A percentile compares a stretch with the other conserved stretches of the same genome.
Conservation (phyloP, 2,888 invertebrate species). For the Meteorus cinctellus region DNA sequence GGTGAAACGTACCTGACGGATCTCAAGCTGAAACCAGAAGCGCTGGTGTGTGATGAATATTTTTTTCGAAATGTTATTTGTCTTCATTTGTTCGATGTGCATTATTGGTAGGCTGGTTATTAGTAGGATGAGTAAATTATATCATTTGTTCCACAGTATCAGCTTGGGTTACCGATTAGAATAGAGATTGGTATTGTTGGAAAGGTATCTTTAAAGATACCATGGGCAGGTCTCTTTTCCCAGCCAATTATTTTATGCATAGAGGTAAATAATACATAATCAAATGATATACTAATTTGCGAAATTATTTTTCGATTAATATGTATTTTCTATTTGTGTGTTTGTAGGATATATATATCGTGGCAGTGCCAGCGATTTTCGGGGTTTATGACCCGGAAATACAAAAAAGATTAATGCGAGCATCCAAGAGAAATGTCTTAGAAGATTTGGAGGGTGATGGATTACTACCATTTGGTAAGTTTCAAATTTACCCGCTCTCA, state of each 20-base stretch:
- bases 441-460: slow-evolving; percentile 79
- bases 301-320: too few relatives aligned
- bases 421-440: slow-evolving; percentile 82
- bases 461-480: slow-evolving; percentile 73
- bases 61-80: not conserved
- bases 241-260: slow-evolving; percentile 83
- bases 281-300: too few relatives aligned
- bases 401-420: slow-evolving; percentile 82
- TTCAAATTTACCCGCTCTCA: not conserved
- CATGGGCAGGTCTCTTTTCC: slow-evolving; percentile 85
- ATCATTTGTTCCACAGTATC: slow-evolving; percentile 78
- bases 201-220: slow-evolving; percentile 83
- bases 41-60: slow-evolving; percentile 79
- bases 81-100: not conserved
- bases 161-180: slow-evolving; percentile 86
- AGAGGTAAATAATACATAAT: slow-evolving; percentile 73
- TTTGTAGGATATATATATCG: slow-evolving; percentile 80
- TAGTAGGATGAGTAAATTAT: too few relatives aligned
- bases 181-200: slow-evolving; percentile 88
- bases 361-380: slow-evolving; percentile 84
- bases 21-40: slow-evolving; percentile 86
- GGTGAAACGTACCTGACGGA: slow-evolving; percentile 86
- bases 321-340: not conserved
- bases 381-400: slow-evolving; percentile 82
- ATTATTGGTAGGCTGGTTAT: slow-evolving; percentile 27